Percentiles rank a stretch among this genome's conserved stretches.
phyloP scores from a whole-genome alignment of 2,797 vertebrate species.

The Gymnoscopelus braueri region DNA sequence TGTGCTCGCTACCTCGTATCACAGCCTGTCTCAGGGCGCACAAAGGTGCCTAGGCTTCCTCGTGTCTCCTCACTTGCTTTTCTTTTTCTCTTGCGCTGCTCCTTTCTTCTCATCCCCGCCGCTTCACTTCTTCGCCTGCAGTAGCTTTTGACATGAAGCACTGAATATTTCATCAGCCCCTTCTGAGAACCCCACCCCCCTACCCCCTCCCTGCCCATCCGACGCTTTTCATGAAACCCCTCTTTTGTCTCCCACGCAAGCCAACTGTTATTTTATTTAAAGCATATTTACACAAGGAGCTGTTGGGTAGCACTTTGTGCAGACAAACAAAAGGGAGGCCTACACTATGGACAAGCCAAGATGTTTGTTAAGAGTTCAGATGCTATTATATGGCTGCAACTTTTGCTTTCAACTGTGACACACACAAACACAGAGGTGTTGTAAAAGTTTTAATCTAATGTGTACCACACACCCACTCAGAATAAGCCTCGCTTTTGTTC shows the following conservation, averaged over 20 bases:
- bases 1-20: slow-evolving; percentile 35
- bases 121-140: slow-evolving; percentile 50
- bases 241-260: slow-evolving; percentile 63
- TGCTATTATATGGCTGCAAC: slow-evolving; percentile 21
- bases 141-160: slow-evolving; percentile 71
- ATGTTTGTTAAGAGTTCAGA: slow-evolving; percentile 45
- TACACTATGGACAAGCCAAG: slow-evolving; percentile 32
- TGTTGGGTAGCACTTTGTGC: slow-evolving; percentile 47
- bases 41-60: slow-evolving; percentile 39
- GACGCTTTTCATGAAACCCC: slow-evolving; percentile 61
- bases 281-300: slow-evolving; percentile 61
- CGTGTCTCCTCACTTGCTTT: slow-evolving; percentile 42
- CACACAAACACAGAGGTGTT: not conserved
- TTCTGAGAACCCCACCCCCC: slow-evolving; percentile 46
- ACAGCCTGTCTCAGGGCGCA: slow-evolving; percentile 45
- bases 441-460: slow-evolving; percentile 16
- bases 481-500: slow-evolving; percentile 16
- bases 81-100: slow-evolving; percentile 25
- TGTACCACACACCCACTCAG: not conserved
- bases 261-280: slow-evolving; percentile 60
- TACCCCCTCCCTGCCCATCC: slow-evolving; percentile 37
- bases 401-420: not conserved
- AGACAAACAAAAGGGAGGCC: slow-evolving; percentile 34
- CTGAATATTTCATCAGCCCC: slow-evolving; percentile 77
- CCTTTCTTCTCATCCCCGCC: slow-evolving; percentile 29